Evolutionary conservation across 2,888 invertebrate species (phyloP), one percentile per base, ranked within the genome.

Genomic region (Cataglyphis rosenhaueri): DNA sequence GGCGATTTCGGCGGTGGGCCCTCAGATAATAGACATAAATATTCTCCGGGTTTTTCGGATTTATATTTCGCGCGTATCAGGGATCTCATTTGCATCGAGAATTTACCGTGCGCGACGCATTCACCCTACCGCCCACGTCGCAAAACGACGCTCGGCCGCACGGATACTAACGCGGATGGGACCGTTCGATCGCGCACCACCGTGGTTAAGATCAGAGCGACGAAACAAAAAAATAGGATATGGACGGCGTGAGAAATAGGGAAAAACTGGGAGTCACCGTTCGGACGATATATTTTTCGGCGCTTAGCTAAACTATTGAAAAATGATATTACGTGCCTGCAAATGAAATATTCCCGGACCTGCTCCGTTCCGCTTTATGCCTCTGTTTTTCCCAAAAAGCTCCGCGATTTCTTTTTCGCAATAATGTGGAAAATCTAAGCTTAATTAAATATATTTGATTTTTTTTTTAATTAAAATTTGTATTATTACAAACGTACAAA

Each of bases 21-120:
- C 88, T 90, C 89, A 91, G 92, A 93, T 93, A 93, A 93, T 91
- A 88, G 92, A 90, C 92, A 94, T 94, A 94, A 94, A 93, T 94
- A 93, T 92, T 89, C 90, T 85, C 41, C 84, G 90, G 90, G 75
- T 92, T 92, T 93, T 92, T 92, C 87, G 91, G 92, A 94, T 94
- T 93, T 94, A 94, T 93, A 94, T 92, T 92, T 93, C 89, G 89
- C 90, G 90, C 91, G 90, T 93, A 93, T 94, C 94, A 90, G 92
- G 88, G 84, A 92, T 92, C 93, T 93, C 92, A 93, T 94, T 94
- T 94, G 93, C 93, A 94, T 93, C 85, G 90, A 85, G 91, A 93
- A 94, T 94, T 93, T 94, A 93, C 89, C 86, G 88, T 59, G 88
- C 78, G 83, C 90, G 87, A 88, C 78, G 55, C 62, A 52, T 75